A percentile compares a stretch with the other conserved stretches of the same genome.
Evolutionary conservation across 2,888 invertebrate species (phyloP).

Genomic region (Capitulum mitella): DNA sequence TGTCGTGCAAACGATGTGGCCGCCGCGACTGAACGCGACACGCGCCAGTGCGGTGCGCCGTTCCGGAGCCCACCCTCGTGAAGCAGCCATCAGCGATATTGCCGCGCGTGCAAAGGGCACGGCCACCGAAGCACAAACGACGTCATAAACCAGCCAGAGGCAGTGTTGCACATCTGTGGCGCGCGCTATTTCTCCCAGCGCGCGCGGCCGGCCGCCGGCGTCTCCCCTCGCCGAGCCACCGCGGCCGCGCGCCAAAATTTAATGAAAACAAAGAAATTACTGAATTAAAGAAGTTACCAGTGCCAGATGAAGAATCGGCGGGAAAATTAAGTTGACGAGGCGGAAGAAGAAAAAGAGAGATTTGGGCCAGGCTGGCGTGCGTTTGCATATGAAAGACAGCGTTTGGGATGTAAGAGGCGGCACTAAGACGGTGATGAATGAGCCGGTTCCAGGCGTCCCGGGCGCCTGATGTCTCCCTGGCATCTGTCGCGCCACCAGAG

Average conservation of each 20-base stretch:
- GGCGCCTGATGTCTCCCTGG: background rate
- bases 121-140: background rate
- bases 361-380: conserved; percentile 9
- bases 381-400: conserved; percentile 23
- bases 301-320: conserved; percentile 24
- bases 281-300: conserved; percentile 24
- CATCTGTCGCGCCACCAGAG: background rate
- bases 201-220: background rate
- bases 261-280: conserved; percentile 25
- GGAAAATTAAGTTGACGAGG: conserved; percentile 19
- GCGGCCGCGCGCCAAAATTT: conserved; percentile 10
- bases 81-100: background rate
- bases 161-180: background rate
- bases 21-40: no score
- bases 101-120: background rate
- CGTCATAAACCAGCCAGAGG: background rate
- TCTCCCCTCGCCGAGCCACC: background rate
- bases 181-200: background rate
- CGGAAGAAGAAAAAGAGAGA: conserved; percentile 24
- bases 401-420: background rate
- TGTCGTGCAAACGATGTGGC: no score
- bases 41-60: no score
- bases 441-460: no score
- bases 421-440: conserved; percentile 17
- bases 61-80: background rate